Conservation (phyloP, 2,797 vertebrate genomes). For the Acanthurus leucopareius region DNA sequence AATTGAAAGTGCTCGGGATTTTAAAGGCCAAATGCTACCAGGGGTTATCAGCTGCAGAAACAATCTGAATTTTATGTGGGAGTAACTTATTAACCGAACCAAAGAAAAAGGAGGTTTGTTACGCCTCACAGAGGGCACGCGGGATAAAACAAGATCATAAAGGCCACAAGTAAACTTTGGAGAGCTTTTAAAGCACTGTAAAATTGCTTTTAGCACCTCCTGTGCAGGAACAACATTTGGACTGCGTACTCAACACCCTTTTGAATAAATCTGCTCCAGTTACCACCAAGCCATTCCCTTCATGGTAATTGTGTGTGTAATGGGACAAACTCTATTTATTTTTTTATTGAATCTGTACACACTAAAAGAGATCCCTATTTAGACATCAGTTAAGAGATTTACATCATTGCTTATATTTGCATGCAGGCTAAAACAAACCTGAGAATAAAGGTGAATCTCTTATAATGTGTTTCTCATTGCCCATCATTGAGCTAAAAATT, state of each 20-base stretch:
- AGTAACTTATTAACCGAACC: conserved; percentile 76
- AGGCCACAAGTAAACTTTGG: conserved; percentile 71
- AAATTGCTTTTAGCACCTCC: conserved; percentile 64
- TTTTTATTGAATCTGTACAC: conserved; percentile 15
- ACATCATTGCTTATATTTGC: conserved; percentile 13
- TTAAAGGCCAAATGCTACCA: conserved; percentile 83
- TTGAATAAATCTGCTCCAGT: conserved; percentile 54
- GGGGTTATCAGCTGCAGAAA: conserved; percentile 80
- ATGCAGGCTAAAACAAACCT: conserved; percentile 14
- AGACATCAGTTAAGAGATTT: conserved; percentile 22
- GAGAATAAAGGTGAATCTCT: conserved; percentile 20
- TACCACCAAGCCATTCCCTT: conserved; percentile 31
- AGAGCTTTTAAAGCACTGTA: conserved; percentile 62
- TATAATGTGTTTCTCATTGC: conserved; percentile 10
- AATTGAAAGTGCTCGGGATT: conserved; percentile 81
- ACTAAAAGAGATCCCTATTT: conserved; percentile 22
- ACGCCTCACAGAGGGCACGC: conserved; percentile 57
- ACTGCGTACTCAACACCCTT: conserved; percentile 37
- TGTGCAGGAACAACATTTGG: conserved; percentile 38
- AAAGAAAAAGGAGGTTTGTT: conserved; percentile 71
- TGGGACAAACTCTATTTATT: conserved; percentile 36
- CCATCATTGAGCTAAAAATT: conserved; percentile 10
- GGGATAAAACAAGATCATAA: conserved; percentile 73
- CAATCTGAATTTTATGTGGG: conserved; percentile 79
- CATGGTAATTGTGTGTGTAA: conserved; percentile 43